Evolutionary conservation across 2,113 vertebrate species (phyloP).

Genomic region (Actinemys pallida): DNA sequence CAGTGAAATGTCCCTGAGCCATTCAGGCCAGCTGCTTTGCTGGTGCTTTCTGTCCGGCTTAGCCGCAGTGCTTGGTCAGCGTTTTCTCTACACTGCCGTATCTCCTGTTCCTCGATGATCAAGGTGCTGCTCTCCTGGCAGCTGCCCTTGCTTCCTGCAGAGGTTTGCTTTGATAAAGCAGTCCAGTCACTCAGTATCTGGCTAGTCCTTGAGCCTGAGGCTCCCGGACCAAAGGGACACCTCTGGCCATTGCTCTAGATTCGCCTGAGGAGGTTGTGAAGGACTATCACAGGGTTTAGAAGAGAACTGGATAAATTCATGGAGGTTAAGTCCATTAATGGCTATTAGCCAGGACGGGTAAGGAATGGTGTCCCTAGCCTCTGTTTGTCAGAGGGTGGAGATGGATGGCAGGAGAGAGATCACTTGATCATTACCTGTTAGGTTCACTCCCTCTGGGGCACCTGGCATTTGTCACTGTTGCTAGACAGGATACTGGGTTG

Average conservation of each 20-base stretch:
- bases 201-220: not conserved
- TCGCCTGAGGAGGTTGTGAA: too few relatives aligned
- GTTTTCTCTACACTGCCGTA: not conserved
- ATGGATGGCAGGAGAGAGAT: too few relatives aligned
- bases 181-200: not conserved
- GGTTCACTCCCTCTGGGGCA: too few relatives aligned
- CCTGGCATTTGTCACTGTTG: too few relatives aligned
- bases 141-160: not conserved
- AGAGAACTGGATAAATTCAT: too few relatives aligned
- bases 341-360: too few relatives aligned
- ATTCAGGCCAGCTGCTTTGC: not conserved
- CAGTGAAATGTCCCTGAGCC: not conserved
- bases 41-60: not conserved
- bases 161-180: not conserved
- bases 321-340: too few relatives aligned
- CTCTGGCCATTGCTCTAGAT: not conserved
- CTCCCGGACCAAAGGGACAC: not conserved
- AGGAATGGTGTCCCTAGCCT: too few relatives aligned
- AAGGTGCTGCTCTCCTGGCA: not conserved
- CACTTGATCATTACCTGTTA: too few relatives aligned
- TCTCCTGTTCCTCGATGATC: not conserved
- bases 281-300: too few relatives aligned
- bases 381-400: too few relatives aligned
- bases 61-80: not conserved
- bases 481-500: too few relatives aligned